These are phyloP conservation scores for Tanytarsus gracilentus DNA, from an alignment of 2,888 invertebrate genomes.

Conservation along the genomic window DNA sequence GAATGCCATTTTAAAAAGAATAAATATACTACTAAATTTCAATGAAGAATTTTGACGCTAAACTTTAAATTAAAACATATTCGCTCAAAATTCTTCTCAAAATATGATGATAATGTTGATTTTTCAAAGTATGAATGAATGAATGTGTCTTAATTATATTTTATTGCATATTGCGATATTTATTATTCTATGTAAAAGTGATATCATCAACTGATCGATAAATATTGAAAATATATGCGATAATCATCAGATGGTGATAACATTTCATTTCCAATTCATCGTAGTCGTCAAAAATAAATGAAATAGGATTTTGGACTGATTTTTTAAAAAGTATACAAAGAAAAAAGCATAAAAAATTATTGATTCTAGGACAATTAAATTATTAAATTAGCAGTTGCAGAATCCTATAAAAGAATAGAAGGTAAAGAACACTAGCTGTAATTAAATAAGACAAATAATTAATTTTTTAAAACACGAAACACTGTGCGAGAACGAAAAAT, in stretches of 20 bases:
- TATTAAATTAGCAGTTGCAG: background rate
- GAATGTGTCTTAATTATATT: background rate
- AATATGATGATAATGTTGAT: background rate
- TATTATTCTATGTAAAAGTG: background rate
- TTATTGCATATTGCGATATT: conserved; percentile 5
- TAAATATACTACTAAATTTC: too few species aligned
- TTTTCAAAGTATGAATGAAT: background rate
- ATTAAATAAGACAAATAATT: background rate
- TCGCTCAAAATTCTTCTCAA: background rate
- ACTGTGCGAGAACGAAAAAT: conserved; percentile 28
- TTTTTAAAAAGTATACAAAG: background rate
- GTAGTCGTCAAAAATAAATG: background rate
- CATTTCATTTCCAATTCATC: background rate
- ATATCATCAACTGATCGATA: conserved; percentile 4
- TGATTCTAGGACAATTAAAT: background rate
- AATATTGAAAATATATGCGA: background rate
- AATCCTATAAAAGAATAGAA: conserved; percentile 12
- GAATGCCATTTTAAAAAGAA: too few species aligned
- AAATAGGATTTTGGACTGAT: conserved; percentile 11
- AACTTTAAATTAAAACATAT: too few species aligned
- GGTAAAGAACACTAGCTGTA: too few species aligned
- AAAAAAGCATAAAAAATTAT: background rate
- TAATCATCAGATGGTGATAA: background rate
- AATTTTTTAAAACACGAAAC: background rate
- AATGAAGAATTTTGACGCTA: too few species aligned